Conservation (phyloP, 2,113 vertebrate genomes). For the Aix galericulata region DNA sequence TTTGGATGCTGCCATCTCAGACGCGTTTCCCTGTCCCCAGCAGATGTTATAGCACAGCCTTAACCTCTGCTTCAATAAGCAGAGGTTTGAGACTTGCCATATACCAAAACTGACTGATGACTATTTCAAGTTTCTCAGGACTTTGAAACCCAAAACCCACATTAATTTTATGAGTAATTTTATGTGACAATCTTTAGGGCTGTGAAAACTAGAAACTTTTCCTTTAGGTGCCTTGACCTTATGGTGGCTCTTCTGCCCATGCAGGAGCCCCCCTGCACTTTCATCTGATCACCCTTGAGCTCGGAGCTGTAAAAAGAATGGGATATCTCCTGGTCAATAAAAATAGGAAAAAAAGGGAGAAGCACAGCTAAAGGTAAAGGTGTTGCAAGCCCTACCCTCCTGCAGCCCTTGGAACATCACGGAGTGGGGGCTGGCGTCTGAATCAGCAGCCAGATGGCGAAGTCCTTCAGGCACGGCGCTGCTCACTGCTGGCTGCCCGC, state of each 20-base stretch:
- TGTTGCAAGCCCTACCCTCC: not conserved
- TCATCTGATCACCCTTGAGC: slow-evolving; percentile 18
- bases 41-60: not conserved
- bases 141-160: slow-evolving; percentile 25
- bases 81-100: not conserved
- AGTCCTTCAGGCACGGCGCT: not conserved
- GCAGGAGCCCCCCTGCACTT: not conserved
- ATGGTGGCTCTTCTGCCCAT: not conserved
- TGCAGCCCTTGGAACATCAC: not conserved
- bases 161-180: slow-evolving; percentile 66
- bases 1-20: not conserved
- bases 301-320: slow-evolving; percentile 16
- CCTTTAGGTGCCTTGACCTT: slow-evolving; percentile 49
- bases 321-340: slow-evolving; percentile 36
- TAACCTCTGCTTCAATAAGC: not conserved
- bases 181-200: slow-evolving; percentile 33
- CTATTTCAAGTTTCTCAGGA: slow-evolving; percentile 14
- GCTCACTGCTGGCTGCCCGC: not conserved
- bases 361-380: slow-evolving; percentile 25
- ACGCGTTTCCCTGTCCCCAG: not conserved
- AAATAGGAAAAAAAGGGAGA: not conserved
- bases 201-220: slow-evolving; percentile 17
- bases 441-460: slow-evolving; percentile 8
- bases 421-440: not conserved
- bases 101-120: not conserved